Conservation (phyloP, 1,140 invertebrate genomes). For the Carposina sasakii region DNA sequence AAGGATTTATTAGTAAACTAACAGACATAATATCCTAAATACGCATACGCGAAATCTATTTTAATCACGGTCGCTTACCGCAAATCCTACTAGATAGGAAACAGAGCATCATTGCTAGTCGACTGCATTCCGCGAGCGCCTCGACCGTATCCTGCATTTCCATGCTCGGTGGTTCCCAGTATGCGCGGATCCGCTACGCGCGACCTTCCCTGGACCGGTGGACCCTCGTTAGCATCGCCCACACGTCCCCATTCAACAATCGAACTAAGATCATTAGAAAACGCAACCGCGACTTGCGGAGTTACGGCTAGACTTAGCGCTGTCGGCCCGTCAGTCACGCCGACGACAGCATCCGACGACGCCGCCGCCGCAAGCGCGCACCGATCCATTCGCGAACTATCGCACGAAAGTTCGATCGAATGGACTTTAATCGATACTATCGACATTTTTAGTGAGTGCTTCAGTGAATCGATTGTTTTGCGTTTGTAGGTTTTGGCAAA, state of each 20-base stretch:
- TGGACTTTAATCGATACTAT: slow-evolving; percentile 5
- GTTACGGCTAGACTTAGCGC: neutral
- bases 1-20: too few relatives aligned
- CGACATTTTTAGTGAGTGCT: slow-evolving; percentile 15
- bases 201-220: slow-evolving; percentile 37
- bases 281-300: slow-evolving; percentile 20
- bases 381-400: slow-evolving; percentile 21
- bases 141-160: slow-evolving; percentile 47
- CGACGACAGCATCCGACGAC: slow-evolving; percentile 47
- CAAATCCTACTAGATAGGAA: neutral
- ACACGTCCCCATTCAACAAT: slow-evolving; percentile 46
- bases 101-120: slow-evolving; percentile 10
- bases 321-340: slow-evolving; percentile 41
- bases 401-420: slow-evolving; percentile 8
- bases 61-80: neutral
- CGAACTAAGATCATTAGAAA: slow-evolving; percentile 46
- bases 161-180: slow-evolving; percentile 52
- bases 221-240: too few relatives aligned
- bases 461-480: slow-evolving; percentile 36
- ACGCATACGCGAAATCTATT: too few relatives aligned
- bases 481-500: too few relatives aligned
- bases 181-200: slow-evolving; percentile 43
- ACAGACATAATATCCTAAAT: too few relatives aligned
- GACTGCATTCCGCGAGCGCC: slow-evolving; percentile 30
- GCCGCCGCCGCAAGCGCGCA: slow-evolving; percentile 29